Evolutionary conservation across 2,888 invertebrate species (phyloP), one percentile per base, ranked within the genome.

Genomic region (Drosophila atripex): DNA sequence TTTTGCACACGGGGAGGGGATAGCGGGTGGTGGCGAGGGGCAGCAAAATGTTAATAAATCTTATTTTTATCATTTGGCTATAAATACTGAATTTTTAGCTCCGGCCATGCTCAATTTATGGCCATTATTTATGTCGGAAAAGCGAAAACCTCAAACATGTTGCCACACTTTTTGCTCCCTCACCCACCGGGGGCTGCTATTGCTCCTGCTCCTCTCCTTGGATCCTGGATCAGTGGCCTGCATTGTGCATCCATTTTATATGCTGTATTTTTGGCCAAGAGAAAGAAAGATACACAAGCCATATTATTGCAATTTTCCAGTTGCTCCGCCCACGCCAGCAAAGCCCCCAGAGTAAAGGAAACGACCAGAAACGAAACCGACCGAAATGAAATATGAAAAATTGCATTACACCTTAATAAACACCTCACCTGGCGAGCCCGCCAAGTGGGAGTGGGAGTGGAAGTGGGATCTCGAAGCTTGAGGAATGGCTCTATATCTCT

Each of bases 51-150:
- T 91, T 91, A 91, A 91, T 91, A 91, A 91, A 91, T 91, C 91
- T 91, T 90, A 91, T 91, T 91, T 91, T 91, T 91, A 91, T 91
- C 91, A 91, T 91, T 90, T 77, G 90, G 90, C 91, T 90, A 91
- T 91, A 91, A 91, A 91, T 91, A 91, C 90, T 90, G 91, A 90
- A 91, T 90, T 91, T 91, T 91, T 91, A 91, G 90, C 84, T 84
- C 84, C 84, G 84, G 84, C 91, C 91, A 89, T 90, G 90, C 89
- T 89, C 91, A 90, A 91, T 91, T 91, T 91, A 91, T 91, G 91
- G 89, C 90, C 90, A 91, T 91, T 91, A 91, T 91, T 91, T 91
- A 91, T 91, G 90, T 90, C 88, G 88, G 89, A 87, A 89, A 88
- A 88, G 87, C 88, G 88, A 85, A 86, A 88, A 85, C 89, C 88